Evolutionary conservation across 1,140 invertebrate genomes (phyloP), one percentile per base, ranked within the genome.

Genomic region (Drosophila ohnishii): DNA sequence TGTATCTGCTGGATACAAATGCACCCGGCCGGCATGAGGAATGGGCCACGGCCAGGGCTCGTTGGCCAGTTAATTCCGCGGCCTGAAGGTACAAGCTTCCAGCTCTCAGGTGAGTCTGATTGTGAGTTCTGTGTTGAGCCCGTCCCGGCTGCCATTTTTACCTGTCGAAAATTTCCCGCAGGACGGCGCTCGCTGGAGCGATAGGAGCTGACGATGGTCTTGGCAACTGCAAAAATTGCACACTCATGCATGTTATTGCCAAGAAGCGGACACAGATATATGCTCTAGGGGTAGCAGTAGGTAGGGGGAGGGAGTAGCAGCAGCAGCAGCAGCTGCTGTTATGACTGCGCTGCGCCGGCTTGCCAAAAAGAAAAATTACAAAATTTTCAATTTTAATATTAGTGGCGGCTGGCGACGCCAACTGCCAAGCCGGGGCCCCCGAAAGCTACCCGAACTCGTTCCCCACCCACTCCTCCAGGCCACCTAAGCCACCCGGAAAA

Each of bases 321-420:
- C 3, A 57, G 30, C 30, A 45, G 32, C 67, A 22, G 56, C 69
- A 58, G 66, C 80, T 84, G 80, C 84, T 84, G 84, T 87, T 87
- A 88, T 87, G 84, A 87, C 84, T 87, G 84, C 80, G 84, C 80
- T 77, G 84, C 47, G 76, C 83, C 79, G 76, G 76, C 79, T 86
- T 87, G 84, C 83, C 84, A 87, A 88, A 87, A 86, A 87, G 83
- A 87, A 87, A 87, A 87, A 87, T 87, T 87, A 88, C 84, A 88
- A 88, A 88, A 87, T 88, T 87, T 87, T 87, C 84, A 87, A 87
- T 87, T 87, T 87, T 87, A 87, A 87, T 87, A 87, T 87, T 87
- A 87, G 84, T 87, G 73, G 84, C 84, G 77, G 80, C 76, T 84
- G 84, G 69, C 85, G 85, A 79, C 85, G 84, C 79, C 82, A 86